Percentiles rank a stretch among this genome's conserved stretches.
Evolutionary conservation across 2,888 invertebrate species (phyloP).

Genomic region (Pristionchus maxplancki): DNA sequence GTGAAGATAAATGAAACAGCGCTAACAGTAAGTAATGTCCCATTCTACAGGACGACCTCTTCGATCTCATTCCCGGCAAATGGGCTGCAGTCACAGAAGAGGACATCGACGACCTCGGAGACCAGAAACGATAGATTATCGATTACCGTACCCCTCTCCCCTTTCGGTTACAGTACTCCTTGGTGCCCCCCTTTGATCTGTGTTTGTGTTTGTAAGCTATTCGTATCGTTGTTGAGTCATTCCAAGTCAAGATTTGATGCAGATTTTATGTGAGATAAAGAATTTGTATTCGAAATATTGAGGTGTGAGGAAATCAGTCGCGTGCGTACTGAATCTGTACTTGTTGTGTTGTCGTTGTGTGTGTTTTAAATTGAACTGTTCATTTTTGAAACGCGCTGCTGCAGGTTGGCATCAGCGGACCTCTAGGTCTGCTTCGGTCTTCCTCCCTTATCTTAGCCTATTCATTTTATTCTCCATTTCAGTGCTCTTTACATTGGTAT

Average conservation of each 20-base stretch:
- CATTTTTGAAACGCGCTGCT: too few species aligned
- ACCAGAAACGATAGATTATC: constrained; percentile 65
- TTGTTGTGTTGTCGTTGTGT: too few species aligned
- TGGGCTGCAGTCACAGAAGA: constrained; percentile 84
- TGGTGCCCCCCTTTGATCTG: background rate
- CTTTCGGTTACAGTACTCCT: background rate
- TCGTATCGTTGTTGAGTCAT: background rate
- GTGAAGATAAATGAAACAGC: too few species aligned
- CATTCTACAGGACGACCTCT: constrained; percentile 96
- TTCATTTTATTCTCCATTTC: too few species aligned
- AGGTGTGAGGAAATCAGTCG: too few species aligned
- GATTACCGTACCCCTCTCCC: background rate
- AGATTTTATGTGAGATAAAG: background rate
- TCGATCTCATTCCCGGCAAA: constrained; percentile 97
- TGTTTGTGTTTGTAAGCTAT: constrained; percentile 10
- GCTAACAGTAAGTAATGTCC: constrained; percentile 46
- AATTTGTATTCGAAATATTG: background rate
- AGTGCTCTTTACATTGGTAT: too few species aligned
- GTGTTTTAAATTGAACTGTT: too few species aligned
- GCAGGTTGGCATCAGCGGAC: too few species aligned
- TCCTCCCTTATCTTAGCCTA: too few species aligned
- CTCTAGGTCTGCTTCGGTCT: too few species aligned
- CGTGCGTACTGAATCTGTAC: too few species aligned
- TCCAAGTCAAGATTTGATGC: background rate
- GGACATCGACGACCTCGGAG: constrained; percentile 67